phyloP scores from a whole-genome alignment of 2,888 invertebrate genomes.

The Torymus tubicola region DNA sequence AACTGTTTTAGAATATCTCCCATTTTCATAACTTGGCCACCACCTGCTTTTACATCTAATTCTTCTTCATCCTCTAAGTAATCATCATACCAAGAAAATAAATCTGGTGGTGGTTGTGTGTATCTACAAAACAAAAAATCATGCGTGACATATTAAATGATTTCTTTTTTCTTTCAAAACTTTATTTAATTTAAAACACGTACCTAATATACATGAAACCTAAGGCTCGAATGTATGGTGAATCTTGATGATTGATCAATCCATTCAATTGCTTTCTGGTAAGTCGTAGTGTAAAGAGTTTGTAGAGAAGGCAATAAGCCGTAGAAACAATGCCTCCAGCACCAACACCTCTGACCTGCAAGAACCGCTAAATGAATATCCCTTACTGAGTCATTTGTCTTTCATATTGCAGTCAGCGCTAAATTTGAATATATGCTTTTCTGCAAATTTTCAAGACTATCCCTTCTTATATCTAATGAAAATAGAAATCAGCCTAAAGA shows the following conservation, averaged over 20 bases:
- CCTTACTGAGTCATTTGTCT: slow-evolving; percentile 59
- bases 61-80: slow-evolving; percentile 98
- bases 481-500: too few relatives aligned
- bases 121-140: slow-evolving; percentile 83
- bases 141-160: too few relatives aligned
- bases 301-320: slow-evolving; percentile 98
- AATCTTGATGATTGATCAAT: slow-evolving; percentile 95
- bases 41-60: slow-evolving; percentile 98
- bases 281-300: slow-evolving; percentile 95
- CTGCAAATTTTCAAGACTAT: slow-evolving; percentile 63
- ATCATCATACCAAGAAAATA: slow-evolving; percentile 98
- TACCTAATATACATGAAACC: slow-evolving; percentile 89
- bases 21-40: slow-evolving; percentile 94
- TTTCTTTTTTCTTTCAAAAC: too few relatives aligned
- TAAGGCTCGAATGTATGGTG: slow-evolving; percentile 97
- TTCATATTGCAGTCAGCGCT: slow-evolving; percentile 64
- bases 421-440: slow-evolving; percentile 66
- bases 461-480: slow-evolving; percentile 2
- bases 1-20: slow-evolving; percentile 95
- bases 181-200: slow-evolving; percentile 54
- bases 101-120: slow-evolving; percentile 95
- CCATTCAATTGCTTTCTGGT: slow-evolving; percentile 99
- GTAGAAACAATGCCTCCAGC: slow-evolving; percentile 99
- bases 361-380: slow-evolving; percentile 70
- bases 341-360: slow-evolving; percentile 96